Base-by-base conservation (phyloP, 92 coral and sea anemone genomes). In the Zoanthus sansibaricus region DNA sequence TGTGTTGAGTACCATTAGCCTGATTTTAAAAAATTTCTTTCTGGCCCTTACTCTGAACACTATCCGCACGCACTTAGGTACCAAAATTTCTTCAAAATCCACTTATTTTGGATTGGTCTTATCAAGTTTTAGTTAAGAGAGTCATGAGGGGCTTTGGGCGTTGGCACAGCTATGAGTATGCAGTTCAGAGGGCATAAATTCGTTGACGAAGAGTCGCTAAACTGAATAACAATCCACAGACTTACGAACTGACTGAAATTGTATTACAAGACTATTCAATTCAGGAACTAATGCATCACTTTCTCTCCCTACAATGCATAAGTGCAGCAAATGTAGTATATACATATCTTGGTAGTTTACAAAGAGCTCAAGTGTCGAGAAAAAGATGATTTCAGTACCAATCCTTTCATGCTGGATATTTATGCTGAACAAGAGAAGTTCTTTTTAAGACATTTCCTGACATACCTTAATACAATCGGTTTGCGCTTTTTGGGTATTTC, bases 251-350 rank as follows among this genome's bases (percentile, higher is more conserved):
- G 46, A 79, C 87, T 14, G 58, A 83, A 45, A 31, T 70, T 20
- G 42, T 59, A 13, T 69, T 70, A 45, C 58, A 83, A 46, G 91
- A 92, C 78, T 82, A 89, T 79, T 88, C 93, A 44, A 88, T 90
- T 33, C 93, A 92, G 87, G 95, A 90, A 78, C 90, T 90, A 1
- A 92, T 92, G 93, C 93, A 92, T 73, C 88, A 89, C 52, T 83
- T 90, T 78, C 89, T 87, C 74, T 92, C 95, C 3, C 89, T 84
- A 0, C 86, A 86, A 52, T 86, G 90, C 82, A 80, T 86, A 59
- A 90, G 93, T 68, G 59, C 89, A 4, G 48, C 93, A 33, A 51
- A 77, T 78, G 92, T 86, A 82, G 90, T 86, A 66, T 82, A 11
- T 55, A 79, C 87, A 83, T 87, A 84, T 68, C 85, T 88, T 13